Conservation (phyloP, 2,797 vertebrate genomes). For the Holocentrus rufus region DNA sequence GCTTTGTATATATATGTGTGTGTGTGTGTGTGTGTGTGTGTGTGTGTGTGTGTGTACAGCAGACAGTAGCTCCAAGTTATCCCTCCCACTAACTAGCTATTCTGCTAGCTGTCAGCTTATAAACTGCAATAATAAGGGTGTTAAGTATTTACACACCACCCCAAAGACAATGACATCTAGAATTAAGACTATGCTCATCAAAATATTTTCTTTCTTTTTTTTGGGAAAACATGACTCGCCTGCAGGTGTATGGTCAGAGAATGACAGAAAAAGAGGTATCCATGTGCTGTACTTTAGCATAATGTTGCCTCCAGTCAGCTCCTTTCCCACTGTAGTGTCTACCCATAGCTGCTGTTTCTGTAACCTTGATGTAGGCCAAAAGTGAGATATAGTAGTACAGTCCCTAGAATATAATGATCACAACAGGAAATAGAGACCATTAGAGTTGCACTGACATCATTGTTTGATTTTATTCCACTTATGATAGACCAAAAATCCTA, state of each 20-base stretch:
- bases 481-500: neutral
- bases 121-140: neutral
- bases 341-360: neutral
- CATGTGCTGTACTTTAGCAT: neutral
- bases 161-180: constrained; percentile 1
- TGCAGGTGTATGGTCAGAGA: constrained; percentile 78
- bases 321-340: neutral
- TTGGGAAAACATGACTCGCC: constrained; percentile 5
- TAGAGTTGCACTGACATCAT: neutral
- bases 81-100: constrained; percentile 6
- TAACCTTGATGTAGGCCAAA: neutral
- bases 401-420: neutral
- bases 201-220: constrained; percentile 7
- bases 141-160: neutral
- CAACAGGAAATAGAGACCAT: too few relatives aligned
- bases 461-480: neutral
- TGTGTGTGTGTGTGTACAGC: constrained; percentile 8
- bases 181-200: neutral
- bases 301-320: constrained; percentile 2
- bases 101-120: constrained; percentile 11
- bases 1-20: neutral
- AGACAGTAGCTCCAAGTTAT: constrained; percentile 11
- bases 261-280: constrained; percentile 80
- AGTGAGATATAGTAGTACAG: neutral
- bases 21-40: constrained; percentile 26